Evolutionary conservation across 2,888 invertebrate species (phyloP).

Genomic region (Hemistola chrysoprasaria): DNA sequence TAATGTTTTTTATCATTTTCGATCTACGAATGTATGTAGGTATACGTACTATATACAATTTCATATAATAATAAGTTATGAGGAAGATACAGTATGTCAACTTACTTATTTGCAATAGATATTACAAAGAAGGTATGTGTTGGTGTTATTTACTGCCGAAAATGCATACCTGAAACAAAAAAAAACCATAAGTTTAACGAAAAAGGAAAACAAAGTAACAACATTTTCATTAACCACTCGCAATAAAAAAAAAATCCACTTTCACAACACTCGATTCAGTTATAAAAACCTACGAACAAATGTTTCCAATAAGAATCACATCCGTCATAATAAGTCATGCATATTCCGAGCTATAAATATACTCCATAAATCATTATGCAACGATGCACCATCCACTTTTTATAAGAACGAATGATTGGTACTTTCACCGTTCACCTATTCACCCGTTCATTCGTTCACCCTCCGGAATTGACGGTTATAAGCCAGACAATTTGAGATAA

Average conservation of each 20-base stretch:
- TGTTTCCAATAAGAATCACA: constrained; percentile 19
- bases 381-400: constrained; percentile 37
- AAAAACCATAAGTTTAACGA: constrained; percentile 2
- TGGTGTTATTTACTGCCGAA: too few relatives aligned
- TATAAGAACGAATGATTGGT: too few relatives aligned
- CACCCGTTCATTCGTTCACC: constrained; percentile 74
- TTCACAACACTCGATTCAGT: neutral
- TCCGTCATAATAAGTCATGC: constrained; percentile 26
- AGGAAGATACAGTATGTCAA: too few relatives aligned
- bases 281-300: neutral
- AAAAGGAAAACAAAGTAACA: neutral
- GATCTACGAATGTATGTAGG: too few relatives aligned
- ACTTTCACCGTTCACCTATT: constrained; percentile 46
- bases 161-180: constrained; percentile 58
- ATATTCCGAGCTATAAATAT: constrained; percentile 31
- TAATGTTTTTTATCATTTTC: too few relatives aligned
- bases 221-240: neutral
- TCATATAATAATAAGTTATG: too few relatives aligned
- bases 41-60: too few relatives aligned
- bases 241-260: neutral
- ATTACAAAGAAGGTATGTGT: too few relatives aligned
- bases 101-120: too few relatives aligned
- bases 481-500: constrained; percentile 63
- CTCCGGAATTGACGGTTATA: constrained; percentile 43
- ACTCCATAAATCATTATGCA: constrained; percentile 55